Conservation (phyloP, 2,797 vertebrate species). For the Notolabrus celidotus region DNA sequence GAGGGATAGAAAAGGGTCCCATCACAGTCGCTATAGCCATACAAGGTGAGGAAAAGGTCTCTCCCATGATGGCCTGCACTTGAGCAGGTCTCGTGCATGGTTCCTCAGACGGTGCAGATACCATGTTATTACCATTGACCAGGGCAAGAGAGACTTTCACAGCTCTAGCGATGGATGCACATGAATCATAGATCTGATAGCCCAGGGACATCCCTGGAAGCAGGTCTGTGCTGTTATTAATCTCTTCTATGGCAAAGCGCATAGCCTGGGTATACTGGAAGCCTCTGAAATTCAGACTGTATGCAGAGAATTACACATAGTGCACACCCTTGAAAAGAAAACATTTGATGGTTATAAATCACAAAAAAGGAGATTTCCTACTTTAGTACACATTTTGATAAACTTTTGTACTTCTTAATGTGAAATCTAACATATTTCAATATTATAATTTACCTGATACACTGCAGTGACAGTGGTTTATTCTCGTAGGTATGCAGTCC, state of each 20-base stretch:
- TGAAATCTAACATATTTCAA: rapidly evolving
- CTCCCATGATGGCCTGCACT: slow-evolving; percentile 77
- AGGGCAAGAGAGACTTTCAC: slow-evolving; percentile 69
- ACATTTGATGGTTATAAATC: neutral
- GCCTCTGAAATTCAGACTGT: slow-evolving; percentile 74
- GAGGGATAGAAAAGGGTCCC: slow-evolving; percentile 75
- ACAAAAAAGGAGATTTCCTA: rapidly evolving
- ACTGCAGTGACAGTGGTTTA: slow-evolving; percentile 66
- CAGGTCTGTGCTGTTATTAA: slow-evolving; percentile 76
- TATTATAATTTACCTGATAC: slow-evolving; percentile 68
- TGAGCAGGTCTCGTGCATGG: slow-evolving; percentile 62
- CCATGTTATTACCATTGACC: slow-evolving; percentile 59
- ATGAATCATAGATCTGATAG: slow-evolving; percentile 74
- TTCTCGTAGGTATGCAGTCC: slow-evolving; percentile 57
- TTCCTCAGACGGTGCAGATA: neutral
- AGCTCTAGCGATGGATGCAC: slow-evolving; percentile 66
- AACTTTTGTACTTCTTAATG: no score
- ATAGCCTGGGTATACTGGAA: slow-evolving; percentile 78
- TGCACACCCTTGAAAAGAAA: neutral
- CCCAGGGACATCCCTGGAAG: slow-evolving; percentile 75
- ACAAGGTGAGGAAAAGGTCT: slow-evolving; percentile 74
- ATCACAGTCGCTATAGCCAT: slow-evolving; percentile 74
- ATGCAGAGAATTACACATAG: neutral
- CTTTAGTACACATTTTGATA: no score
- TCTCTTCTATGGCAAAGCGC: slow-evolving; percentile 80